Base-by-base conservation (phyloP, 37 sponge, comb jelly and placozoan species). In the Tethya wilhelma region DNA sequence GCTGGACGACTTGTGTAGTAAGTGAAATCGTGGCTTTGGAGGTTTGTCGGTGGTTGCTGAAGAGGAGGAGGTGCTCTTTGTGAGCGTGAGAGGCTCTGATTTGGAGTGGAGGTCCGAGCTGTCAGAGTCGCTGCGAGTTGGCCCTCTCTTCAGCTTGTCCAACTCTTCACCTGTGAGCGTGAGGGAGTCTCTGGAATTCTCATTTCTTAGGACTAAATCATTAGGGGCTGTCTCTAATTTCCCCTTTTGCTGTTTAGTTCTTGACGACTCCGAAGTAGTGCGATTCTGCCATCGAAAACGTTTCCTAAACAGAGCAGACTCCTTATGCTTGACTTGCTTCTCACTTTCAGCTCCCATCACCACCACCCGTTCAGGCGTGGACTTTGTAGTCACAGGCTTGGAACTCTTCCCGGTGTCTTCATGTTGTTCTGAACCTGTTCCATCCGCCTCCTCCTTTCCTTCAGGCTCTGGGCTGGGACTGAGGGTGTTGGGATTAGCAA, bases 1-100 rank as follows among this genome's bases (percentile, higher is more conserved):
- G 38, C 85, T 84, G 70, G 62, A 77, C 28, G 85, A 76, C 60
- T 77, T 76, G 37, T 39, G 70, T 0, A 79, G 56, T n/a, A 44
- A 38, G 22, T 23, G 57, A 59, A 65, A 65, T n/a, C n/a, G n/a
- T n/a, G n/a, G n/a, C n/a, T n/a, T n/a, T n/a, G n/a, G n/a, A n/a
- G n/a, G n/a, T n/a, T n/a, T n/a, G n/a, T n/a, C n/a, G n/a, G n/a
- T n/a, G n/a, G n/a, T n/a, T n/a, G n/a, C n/a, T n/a, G n/a, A n/a
- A n/a, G n/a, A n/a, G n/a, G n/a, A n/a, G n/a, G n/a, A n/a, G n/a
- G n/a, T n/a, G n/a, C n/a, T n/a, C n/a, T n/a, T n/a, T n/a, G n/a
- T n/a, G n/a, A n/a, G n/a, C n/a, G n/a, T n/a, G n/a, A n/a, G n/a
- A n/a, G n/a, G n/a, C n/a, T n/a, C n/a, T n/a, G n/a, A n/a, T 49